These are phyloP conservation scores for Pelobates cultripes DNA, from an alignment of 2,797 vertebrate species.

Conservation along the genomic window DNA sequence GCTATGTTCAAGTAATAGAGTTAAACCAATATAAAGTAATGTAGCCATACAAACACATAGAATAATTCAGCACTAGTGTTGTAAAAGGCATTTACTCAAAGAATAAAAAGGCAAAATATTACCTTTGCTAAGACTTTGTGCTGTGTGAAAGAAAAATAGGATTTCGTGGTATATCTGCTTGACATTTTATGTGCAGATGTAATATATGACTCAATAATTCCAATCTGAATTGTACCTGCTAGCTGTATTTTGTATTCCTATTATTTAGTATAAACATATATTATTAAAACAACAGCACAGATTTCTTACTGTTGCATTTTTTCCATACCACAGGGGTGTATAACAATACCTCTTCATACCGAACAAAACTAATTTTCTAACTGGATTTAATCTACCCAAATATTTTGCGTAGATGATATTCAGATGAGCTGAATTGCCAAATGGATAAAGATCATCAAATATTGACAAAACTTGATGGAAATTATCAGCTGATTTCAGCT, in stretches of 20 bases:
- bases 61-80: conserved; percentile 48
- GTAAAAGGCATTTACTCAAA: conserved; percentile 46
- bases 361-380: no score
- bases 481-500: no score
- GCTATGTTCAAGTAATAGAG: conserved; percentile 18
- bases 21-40: conserved; percentile 32
- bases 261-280: background rate
- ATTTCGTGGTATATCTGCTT: conserved; percentile 39
- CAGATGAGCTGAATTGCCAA: no score
- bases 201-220: conserved; percentile 33
- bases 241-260: conserved; percentile 1
- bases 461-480: no score
- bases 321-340: no score
- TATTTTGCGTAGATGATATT: no score
- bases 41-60: conserved; percentile 11
- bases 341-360: no score
- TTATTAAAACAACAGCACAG: background rate
- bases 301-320: no score
- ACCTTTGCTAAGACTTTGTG: conserved; percentile 42
- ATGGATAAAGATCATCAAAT: no score
- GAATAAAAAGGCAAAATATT: conserved; percentile 49
- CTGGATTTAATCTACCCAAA: no score
- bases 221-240: conserved; percentile 27
- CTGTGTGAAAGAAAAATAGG: conserved; percentile 41
- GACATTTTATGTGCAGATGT: conserved; percentile 47